These are phyloP conservation scores for Atta colombica DNA, from an alignment of 1,140 invertebrate species.

Conservation along the genomic window DNA sequence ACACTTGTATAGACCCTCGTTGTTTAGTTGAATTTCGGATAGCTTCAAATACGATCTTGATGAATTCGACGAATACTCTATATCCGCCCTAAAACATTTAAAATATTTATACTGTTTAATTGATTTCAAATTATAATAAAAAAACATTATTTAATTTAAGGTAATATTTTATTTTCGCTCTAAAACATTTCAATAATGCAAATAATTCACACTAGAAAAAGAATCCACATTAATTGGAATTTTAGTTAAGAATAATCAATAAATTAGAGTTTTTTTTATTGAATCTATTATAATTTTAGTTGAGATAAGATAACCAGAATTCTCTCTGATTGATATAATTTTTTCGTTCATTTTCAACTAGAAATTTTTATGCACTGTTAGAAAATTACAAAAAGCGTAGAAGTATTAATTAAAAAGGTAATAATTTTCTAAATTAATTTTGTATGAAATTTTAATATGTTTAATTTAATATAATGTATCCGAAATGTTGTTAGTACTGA, in stretches of 20 bases:
- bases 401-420: background rate
- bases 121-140: background rate
- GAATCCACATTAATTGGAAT: no score
- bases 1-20: conserved; percentile 94
- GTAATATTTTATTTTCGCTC: background rate
- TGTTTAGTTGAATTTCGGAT: conserved; percentile 89
- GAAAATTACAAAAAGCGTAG: no score
- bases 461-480: background rate
- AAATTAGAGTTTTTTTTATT: no score
- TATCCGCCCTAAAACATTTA: conserved; percentile 88
- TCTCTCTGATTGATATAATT: no score
- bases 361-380: no score
- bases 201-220: background rate
- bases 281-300: no score
- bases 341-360: no score
- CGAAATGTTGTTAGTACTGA: background rate
- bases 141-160: conserved; percentile 6
- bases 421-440: background rate
- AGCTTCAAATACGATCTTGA: conserved; percentile 90
- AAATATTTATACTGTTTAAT: background rate
- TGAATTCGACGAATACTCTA: conserved; percentile 89
- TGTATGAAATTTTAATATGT: background rate
- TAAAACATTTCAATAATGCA: background rate
- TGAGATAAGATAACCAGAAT: no score
- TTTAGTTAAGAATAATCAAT: no score